These are phyloP conservation scores for Cryptocephalus primarius DNA, from an alignment of 2,888 invertebrate genomes.

Conservation along the genomic window DNA sequence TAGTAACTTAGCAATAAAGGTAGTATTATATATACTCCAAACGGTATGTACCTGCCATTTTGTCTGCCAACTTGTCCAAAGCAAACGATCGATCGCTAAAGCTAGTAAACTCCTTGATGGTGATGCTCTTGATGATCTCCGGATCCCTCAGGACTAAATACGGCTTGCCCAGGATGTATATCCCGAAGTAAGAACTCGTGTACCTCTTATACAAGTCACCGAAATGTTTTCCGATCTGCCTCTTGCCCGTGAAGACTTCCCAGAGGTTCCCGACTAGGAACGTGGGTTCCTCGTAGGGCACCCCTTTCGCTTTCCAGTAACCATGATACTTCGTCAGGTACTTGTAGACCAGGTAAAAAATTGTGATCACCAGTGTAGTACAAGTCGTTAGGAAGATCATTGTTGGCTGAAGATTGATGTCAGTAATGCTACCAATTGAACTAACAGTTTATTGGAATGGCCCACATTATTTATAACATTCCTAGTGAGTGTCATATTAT, in stretches of 20 bases:
- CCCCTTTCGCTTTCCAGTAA: slow-evolving; percentile 21
- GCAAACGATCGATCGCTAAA: slow-evolving; percentile 40
- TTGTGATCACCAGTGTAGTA: slow-evolving; percentile 1
- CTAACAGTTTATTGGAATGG: too few species aligned
- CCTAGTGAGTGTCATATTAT: too few species aligned
- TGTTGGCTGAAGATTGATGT: too few species aligned
- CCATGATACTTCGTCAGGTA: slow-evolving; percentile 18
- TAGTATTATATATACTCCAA: too few species aligned
- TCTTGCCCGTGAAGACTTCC: slow-evolving; percentile 22
- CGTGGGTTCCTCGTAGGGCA: slow-evolving; percentile 20
- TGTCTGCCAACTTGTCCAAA: slow-evolving; percentile 36
- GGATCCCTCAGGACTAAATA: slow-evolving; percentile 37
- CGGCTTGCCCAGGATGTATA: slow-evolving; percentile 40
- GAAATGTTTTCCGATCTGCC: slow-evolving; percentile 30
- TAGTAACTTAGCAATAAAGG: too few species aligned
- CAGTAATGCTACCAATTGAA: too few species aligned
- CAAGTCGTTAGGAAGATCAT: too few species aligned
- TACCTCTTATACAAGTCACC: slow-evolving; percentile 29
- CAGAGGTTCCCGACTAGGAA: slow-evolving; percentile 23
- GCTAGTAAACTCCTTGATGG: slow-evolving; percentile 39
- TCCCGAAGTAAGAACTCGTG: slow-evolving; percentile 33
- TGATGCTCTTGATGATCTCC: slow-evolving; percentile 36
- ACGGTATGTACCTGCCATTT: slow-evolving; percentile 30
- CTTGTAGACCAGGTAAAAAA: slow-evolving; percentile 12
- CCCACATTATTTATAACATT: too few species aligned